Base-by-base conservation (phyloP, 2,797 vertebrate species). In the Alauda arvensis region DNA sequence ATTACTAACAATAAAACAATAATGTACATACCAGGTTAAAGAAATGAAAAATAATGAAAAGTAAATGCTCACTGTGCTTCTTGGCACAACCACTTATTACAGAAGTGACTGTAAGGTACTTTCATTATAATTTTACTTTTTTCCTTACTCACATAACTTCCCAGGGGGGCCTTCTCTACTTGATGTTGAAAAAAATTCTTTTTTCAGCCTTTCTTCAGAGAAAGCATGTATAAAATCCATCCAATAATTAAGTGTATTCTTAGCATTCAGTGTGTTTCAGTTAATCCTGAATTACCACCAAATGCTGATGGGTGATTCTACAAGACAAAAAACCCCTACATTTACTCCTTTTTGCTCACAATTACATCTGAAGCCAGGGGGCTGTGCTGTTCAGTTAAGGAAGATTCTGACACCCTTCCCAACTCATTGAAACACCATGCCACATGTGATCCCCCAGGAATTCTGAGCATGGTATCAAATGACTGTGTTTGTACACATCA, bases 391-490 rank as follows among this genome's bases (percentile, higher is more conserved):
- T 55, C 7, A 77, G 31, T 23, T 53, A 52, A 77, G 9, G 29
- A 83, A 61, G 17, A 34, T 66, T 21, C 8, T 43, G 9, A 33
- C 33, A 52, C 4, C 2, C 8, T 28, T n/a, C 3, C 6, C 5
- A 56, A 12, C 4, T 49, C 20, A 17, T 18, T 33, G 19, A 51
- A 34, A 55, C 21, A 34, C 9, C 12, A 46, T 20, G 14, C 5
- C 3, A 25, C 1, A 0, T 10, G 7, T 12, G 1, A 14, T 9
- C 29, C 16, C 60, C 77, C 14, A 31, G 10, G 33, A 18, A 19
- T 51, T 68, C 56, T 61, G 23, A 72, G 8, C 25, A 57, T 9
- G 4, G 6, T 56, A 4, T 33, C 26, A 69, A 71, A 63, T 29
- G 2, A 26, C 18, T 2, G 1, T 56, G 8, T 68, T 43, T 63